Conservation (phyloP, 2,797 vertebrate species). For the Emys orbicularis region DNA sequence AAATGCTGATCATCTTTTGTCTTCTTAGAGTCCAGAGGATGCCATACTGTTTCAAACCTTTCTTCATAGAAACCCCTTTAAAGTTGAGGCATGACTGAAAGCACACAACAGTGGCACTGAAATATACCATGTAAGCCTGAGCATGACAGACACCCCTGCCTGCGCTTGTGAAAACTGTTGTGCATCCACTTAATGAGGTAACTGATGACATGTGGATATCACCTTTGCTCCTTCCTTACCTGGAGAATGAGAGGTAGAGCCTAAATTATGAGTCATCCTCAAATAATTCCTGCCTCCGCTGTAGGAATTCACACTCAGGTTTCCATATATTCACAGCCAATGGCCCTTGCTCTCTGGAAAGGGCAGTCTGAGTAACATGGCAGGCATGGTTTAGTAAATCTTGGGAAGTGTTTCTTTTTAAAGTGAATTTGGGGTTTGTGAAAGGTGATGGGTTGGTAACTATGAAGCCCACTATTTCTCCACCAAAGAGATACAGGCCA, state of each 20-base stretch:
- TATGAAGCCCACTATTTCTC: not conserved
- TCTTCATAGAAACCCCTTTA: constrained; percentile 66
- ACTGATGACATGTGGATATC: constrained; percentile 30
- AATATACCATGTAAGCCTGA: constrained; percentile 52
- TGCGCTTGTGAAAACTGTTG: constrained; percentile 45
- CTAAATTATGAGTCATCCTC: constrained; percentile 43
- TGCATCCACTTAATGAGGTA: constrained; percentile 64
- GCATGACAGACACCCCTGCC: constrained; percentile 54
- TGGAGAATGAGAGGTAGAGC: constrained; percentile 50
- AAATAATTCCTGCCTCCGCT: not conserved
- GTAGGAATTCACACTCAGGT: constrained; percentile 8
- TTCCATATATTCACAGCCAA: not conserved
- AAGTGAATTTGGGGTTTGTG: not conserved
- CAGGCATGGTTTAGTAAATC: not conserved
- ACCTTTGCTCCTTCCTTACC: constrained; percentile 27
- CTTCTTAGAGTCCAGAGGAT: constrained; percentile 59
- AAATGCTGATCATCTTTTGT: constrained; percentile 65
- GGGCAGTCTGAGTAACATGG: constrained; percentile 49
- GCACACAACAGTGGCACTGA: constrained; percentile 66
- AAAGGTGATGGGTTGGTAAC: not conserved
- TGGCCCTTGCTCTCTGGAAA: constrained; percentile 54
- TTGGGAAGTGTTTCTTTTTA: constrained; percentile 12
- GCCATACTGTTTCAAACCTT: constrained; percentile 62
- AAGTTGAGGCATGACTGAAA: constrained; percentile 67
- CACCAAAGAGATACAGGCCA: not conserved